Evolutionary conservation across 2,113 vertebrate species (phyloP).

Genomic region (Microtus ochrogaster): DNA sequence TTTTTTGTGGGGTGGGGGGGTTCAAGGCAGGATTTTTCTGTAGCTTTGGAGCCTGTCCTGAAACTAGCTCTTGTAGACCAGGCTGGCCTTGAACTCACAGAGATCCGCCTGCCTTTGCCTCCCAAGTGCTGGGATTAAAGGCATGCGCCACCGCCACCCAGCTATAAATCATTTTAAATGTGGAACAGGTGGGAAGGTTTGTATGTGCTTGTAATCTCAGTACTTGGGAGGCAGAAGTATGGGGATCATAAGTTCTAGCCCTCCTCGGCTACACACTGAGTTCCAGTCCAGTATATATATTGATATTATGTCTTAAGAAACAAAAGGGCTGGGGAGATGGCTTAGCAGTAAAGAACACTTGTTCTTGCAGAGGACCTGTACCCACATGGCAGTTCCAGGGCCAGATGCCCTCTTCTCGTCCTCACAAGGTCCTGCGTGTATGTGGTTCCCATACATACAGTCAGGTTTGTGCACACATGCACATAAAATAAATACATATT

Average conservation of each 20-base stretch:
- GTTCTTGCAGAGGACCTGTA: not conserved
- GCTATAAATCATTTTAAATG: constrained; percentile 10
- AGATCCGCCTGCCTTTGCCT: too few species aligned
- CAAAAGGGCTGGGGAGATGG: not conserved
- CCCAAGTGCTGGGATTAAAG: too few species aligned
- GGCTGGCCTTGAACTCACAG: too few species aligned
- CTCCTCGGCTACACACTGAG: too few species aligned
- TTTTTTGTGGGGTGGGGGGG: too few species aligned
- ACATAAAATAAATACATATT: not conserved
- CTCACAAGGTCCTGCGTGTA: not conserved
- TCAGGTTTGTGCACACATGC: not conserved
- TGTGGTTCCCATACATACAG: not conserved
- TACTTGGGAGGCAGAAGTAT: too few species aligned
- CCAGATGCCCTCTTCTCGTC: not conserved
- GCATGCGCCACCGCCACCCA: too few species aligned
- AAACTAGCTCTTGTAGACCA: too few species aligned
- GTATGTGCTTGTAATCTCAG: not conserved
- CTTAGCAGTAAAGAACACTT: not conserved
- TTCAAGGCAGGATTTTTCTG: too few species aligned
- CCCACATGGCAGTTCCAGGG: not conserved
- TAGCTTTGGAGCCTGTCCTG: too few species aligned
- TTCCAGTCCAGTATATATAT: not conserved
- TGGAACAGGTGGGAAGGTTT: not conserved
- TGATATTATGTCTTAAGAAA: not conserved
- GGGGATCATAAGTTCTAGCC: too few species aligned